Evolutionary conservation across 2,797 vertebrate genomes (phyloP).

Genomic region (Sparidentex hasta): DNA sequence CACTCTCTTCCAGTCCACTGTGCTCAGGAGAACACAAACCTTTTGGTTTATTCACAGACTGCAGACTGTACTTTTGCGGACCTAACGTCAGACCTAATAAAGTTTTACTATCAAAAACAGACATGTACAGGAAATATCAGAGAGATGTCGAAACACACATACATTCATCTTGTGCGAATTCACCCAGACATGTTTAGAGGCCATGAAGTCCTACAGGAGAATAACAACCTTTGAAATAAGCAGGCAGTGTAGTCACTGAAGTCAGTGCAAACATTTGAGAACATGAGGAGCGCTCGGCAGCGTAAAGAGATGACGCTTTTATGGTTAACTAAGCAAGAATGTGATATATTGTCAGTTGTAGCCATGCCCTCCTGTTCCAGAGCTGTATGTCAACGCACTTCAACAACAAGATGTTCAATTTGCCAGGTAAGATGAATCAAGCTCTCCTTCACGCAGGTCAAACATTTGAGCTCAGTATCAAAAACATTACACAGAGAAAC

Average conservation of each 20-base stretch:
- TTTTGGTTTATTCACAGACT: conserved; percentile 64
- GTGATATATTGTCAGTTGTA: neutral
- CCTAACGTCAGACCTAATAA: conserved; percentile 31
- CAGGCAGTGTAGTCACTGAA: neutral
- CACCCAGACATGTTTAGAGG: conserved; percentile 45
- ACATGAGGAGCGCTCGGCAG: conserved; percentile 3
- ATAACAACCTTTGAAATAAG: conserved; percentile 3
- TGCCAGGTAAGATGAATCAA: neutral
- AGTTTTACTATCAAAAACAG: conserved; percentile 58
- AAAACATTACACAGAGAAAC: conserved; percentile 7
- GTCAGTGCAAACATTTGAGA: conserved; percentile 26
- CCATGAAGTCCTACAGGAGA: conserved; percentile 16
- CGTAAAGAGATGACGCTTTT: neutral
- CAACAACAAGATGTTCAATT: neutral
- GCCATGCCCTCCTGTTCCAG: neutral
- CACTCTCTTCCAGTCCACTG: conserved; percentile 29
- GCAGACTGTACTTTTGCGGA: conserved; percentile 45
- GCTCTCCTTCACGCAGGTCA: conserved; percentile 20
- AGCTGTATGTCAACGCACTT: neutral
- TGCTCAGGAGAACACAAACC: conserved; percentile 40
- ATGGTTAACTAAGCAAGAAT: neutral
- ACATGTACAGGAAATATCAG: conserved; percentile 52
- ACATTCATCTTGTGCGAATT: conserved; percentile 63
- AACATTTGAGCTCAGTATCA: conserved; percentile 21
- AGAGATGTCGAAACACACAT: conserved; percentile 47